Evolutionary conservation across 1,140 invertebrate species (phyloP).

Genomic region (Periplaneta americana): DNA sequence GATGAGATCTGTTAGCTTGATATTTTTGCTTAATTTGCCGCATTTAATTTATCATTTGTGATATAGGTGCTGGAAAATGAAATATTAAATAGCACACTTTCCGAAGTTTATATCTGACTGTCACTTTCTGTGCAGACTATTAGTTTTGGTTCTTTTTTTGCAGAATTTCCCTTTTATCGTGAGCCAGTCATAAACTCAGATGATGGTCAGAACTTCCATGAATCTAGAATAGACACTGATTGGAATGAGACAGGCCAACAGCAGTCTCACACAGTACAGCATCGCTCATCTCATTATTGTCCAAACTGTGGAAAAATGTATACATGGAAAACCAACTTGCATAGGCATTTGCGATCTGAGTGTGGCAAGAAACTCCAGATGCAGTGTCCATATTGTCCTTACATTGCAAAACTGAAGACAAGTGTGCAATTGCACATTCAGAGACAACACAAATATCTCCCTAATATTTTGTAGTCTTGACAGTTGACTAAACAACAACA

Average conservation of each 20-base stretch:
- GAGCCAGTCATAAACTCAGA: not conserved
- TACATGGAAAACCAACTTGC: not conserved
- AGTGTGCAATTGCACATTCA: not conserved
- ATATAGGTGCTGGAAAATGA: too few relatives aligned
- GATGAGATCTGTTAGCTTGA: too few relatives aligned
- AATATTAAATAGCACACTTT: too few relatives aligned
- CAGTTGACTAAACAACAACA: too few relatives aligned
- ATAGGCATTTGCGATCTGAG: slow-evolving; percentile 31
- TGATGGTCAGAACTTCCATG: not conserved
- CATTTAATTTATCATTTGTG: too few relatives aligned
- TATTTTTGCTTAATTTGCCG: too few relatives aligned
- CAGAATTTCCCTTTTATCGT: not conserved
- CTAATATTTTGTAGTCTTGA: not conserved
- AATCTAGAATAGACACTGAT: too few relatives aligned
- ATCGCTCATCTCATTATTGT: not conserved
- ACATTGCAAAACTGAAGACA: slow-evolving; percentile 4
- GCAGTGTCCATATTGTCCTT: slow-evolving; percentile 29
- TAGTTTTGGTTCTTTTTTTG: too few relatives aligned
- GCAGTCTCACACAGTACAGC: not conserved
- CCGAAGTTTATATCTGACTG: too few relatives aligned
- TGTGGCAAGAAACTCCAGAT: slow-evolving; percentile 49
- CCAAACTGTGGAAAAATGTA: slow-evolving; percentile 14
- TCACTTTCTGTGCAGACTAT: too few relatives aligned
- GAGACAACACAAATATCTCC: not conserved
- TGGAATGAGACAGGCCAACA: not conserved